Evolutionary conservation across 2,888 invertebrate species (phyloP), one percentile per base, ranked within the genome.

Genomic region (Lathronympha strigana): DNA sequence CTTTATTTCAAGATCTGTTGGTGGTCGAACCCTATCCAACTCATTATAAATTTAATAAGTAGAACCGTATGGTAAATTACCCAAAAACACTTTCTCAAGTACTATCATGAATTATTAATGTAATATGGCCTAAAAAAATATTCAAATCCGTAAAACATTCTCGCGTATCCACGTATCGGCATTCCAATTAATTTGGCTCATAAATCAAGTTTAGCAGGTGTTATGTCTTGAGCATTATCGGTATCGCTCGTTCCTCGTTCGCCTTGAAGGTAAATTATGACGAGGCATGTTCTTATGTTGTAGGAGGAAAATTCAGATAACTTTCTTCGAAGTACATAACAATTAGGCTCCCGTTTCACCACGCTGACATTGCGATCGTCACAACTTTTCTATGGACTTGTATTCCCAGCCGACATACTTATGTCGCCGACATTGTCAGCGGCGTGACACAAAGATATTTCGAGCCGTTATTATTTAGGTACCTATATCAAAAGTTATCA

Each of bases 141-240:
- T 53, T 53, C 23, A 53, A 61, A 53, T 45, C 8, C 33, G 15
- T 53, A 23, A 33, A 53, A 33, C 21, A 53, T 50, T 49, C 38
- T 40, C 50, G 36, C 3, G 38, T 50, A 40, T 61, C 38, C 38
- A 40, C 49, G 38, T 25, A 51, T 51, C 21, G 40, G 28, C 51
- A 51, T 61, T 51, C 61, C 50, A 31, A 61, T 61, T 61, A 61
- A 53, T 53, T 53, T 61, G 43, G 61, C 43, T 43, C 51, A 21
- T 60, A 51, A 61, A 51, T 61, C 61, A 53, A 43, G 61, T 61
- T 61, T 23, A 23, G 33, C 61, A 61, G 43, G 53, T 61, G 53
- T 53, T 61, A 33, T 15, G 36, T 49, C 23, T 55, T 40, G 55
- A 55, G 28, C n/a, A 55, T 33, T 33, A 33, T 53, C 36, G 53